Evolutionary conservation across 2,113 vertebrate species (phyloP), one percentile per base, ranked within the genome.

Genomic region (Festucalex cinctus): DNA sequence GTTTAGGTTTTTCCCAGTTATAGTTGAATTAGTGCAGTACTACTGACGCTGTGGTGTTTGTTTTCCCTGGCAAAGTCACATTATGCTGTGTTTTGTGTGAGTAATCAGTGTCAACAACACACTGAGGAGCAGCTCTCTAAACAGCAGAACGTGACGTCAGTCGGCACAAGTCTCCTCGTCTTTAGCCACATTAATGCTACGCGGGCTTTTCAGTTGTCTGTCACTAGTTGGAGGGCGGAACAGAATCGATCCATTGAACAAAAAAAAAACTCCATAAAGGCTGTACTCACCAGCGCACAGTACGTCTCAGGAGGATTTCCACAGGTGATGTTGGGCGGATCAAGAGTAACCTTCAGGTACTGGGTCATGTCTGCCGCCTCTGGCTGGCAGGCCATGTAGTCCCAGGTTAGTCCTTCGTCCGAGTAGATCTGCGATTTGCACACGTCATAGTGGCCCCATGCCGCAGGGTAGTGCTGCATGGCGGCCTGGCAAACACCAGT

Each of bases 381-480:
- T 0, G 97, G 97, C 76, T 99, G 96, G 88, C 97, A 99, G 76
- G 97, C 96, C 94, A 96, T 98, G 91, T 99, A 99, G 94, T 99
- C 96, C 97, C 97, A 99, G 71, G 95, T 93, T 69, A 96, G 93
- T 71, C 94, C 97, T 83, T 98, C 96, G 60, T 99, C 97, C 0
- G 95, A 94, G 86, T 96, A 98, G 82, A 97, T 90, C 85, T 95
- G 95, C 74, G 94, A 97, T 86, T 99, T 99, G 78, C 97, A 99
- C 66, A 98, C 93, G 0, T 98, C 97, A 46, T 99, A 99, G 88
- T 98, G 97, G 78, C 97, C 96, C 96, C 96, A 98, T 3, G 95
- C 93, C 0, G 96, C 91, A 37, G 95, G 94, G 91, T 96, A 98
- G 86, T 97, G 94, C 87, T 98, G 95, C 88, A 95, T 94, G 87